These are phyloP conservation scores for Lithophane ornitopus DNA, from an alignment of 2,888 invertebrate species.

Conservation along the genomic window DNA sequence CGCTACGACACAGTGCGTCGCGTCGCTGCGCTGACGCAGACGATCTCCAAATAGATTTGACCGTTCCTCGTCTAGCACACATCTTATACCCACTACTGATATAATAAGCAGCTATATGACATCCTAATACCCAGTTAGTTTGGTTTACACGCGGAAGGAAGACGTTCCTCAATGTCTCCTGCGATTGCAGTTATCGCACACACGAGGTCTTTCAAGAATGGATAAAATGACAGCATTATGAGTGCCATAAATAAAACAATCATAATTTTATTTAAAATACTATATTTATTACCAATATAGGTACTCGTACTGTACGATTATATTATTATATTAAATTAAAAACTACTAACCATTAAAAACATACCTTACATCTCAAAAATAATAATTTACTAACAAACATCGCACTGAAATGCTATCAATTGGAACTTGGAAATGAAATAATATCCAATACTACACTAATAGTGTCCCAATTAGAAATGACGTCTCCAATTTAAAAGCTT, in stretches of 20 bases:
- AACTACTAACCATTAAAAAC: conserved; percentile 89
- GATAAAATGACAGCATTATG: conserved; percentile 7
- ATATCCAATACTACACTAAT: conserved; percentile 35
- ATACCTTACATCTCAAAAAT: conserved; percentile 90
- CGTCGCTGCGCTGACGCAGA: conserved; percentile 72
- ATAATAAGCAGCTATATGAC: conserved; percentile 69
- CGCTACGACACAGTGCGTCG: conserved; percentile 64
- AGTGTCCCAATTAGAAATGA: conserved; percentile 33
- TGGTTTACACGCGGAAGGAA: conserved; percentile 75
- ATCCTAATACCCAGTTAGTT: conserved; percentile 65
- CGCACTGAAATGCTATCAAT: conserved; percentile 64
- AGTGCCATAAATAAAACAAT: conserved; percentile 71
- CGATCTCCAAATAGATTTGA: conserved; percentile 84
- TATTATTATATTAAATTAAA: conserved; percentile 89
- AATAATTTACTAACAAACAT: conserved; percentile 90
- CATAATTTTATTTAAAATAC: conserved; percentile 73
- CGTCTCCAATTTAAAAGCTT: conserved; percentile 19
- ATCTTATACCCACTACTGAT: conserved; percentile 57
- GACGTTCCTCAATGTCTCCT: conserved; percentile 74
- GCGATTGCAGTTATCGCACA: neutral
- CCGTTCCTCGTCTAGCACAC: conserved; percentile 76
- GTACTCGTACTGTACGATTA: conserved; percentile 82
- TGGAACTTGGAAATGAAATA: conserved; percentile 38
- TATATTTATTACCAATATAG: conserved; percentile 86
- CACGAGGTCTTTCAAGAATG: neutral